Conservation (phyloP, 2,888 invertebrate genomes). For the Biston betularia region DNA sequence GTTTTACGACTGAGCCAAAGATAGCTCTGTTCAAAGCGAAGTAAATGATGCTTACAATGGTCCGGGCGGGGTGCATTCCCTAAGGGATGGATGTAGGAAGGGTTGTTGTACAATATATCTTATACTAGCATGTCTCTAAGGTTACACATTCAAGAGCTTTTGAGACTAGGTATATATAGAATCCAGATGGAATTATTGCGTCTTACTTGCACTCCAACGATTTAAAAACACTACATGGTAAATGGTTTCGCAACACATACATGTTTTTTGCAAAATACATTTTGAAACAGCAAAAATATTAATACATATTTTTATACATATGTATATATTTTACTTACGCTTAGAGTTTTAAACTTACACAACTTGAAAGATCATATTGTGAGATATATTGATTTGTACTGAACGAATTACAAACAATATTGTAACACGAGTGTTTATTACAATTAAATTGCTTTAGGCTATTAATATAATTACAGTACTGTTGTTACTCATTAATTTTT, state of each 20-base stretch:
- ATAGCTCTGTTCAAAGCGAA: constrained; percentile 40
- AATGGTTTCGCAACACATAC: too few species aligned
- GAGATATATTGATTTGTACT: constrained; percentile 17
- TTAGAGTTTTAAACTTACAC: too few species aligned
- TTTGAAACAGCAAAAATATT: too few species aligned
- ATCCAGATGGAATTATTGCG: neutral
- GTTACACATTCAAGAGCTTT: constrained; percentile 6
- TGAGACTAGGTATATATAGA: neutral
- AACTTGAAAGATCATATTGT: constrained; percentile 44
- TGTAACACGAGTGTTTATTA: too few species aligned
- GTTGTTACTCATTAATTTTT: too few species aligned
- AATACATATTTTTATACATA: too few species aligned
- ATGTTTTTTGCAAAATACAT: too few species aligned
- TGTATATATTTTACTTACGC: too few species aligned
- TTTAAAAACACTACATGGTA: too few species aligned
- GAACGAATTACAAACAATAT: neutral
- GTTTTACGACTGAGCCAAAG: constrained; percentile 31
- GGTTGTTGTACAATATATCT: constrained; percentile 49
- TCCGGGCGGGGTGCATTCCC: constrained; percentile 63
- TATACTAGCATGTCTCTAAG: neutral
- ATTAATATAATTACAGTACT: too few species aligned
- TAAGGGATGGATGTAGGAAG: constrained; percentile 53
- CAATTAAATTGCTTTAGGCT: too few species aligned
- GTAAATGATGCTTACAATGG: constrained; percentile 69
- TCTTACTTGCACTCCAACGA: neutral